Evolutionary conservation across 2,888 invertebrate species (phyloP), one percentile per base, ranked within the genome.

Genomic region (Corythucha ciliata): DNA sequence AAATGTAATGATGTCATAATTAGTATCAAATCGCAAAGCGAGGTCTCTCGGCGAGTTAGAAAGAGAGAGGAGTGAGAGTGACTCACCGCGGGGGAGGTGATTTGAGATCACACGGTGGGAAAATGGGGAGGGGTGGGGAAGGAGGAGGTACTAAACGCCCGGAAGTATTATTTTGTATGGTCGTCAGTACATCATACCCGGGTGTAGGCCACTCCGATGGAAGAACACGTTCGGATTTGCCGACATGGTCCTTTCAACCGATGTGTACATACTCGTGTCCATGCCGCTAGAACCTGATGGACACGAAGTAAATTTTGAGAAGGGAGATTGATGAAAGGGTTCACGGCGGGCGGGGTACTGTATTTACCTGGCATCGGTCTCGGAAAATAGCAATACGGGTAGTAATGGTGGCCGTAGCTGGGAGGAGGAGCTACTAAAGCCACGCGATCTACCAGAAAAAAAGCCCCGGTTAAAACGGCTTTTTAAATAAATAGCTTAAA

Each of bases 111-210:
- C n/a, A n/a, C n/a, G n/a, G n/a, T n/a, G n/a, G n/a, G n/a, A n/a
- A n/a, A n/a, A n/a, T n/a, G n/a, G n/a, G n/a, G n/a, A n/a, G n/a
- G n/a, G n/a, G n/a, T n/a, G n/a, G n/a, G n/a, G n/a, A n/a, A n/a
- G n/a, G n/a, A n/a, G n/a, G n/a, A n/a, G n/a, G n/a, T n/a, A n/a
- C n/a, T n/a, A n/a, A n/a, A n/a, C n/a, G n/a, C n/a, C n/a, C n/a
- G n/a, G n/a, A n/a, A n/a, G n/a, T n/a, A n/a, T n/a, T n/a, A n/a
- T n/a, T n/a, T n/a, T n/a, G n/a, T n/a, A n/a, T n/a, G n/a, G n/a
- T n/a, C n/a, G n/a, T n/a, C n/a, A 89, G 72, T 89, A 89, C 81
- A 89, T 87, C 84, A 89, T 87, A 70, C 88, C 88, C 61, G 86
- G 86, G 75, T 89, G 88, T 63, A 88, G 78, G 55, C 81, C 83